Percentiles rank a stretch among this genome's conserved stretches.
phyloP scores from a whole-genome alignment of 2,113 vertebrate species.

The Pseudolaguvia tuberculata region DNA sequence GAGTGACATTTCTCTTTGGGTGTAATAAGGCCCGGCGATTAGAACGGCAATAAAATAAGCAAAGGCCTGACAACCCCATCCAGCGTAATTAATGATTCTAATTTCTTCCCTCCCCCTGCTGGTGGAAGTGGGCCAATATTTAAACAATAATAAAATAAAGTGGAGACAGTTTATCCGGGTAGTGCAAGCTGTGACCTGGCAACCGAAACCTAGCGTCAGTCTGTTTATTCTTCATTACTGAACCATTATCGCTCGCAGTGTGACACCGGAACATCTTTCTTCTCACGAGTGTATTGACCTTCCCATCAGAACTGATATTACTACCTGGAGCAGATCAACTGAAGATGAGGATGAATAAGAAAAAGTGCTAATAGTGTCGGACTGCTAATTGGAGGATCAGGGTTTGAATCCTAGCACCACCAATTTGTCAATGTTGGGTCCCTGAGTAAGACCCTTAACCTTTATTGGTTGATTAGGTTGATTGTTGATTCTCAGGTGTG shows the following conservation, averaged over 20 bases:
- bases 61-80: constrained; percentile 69
- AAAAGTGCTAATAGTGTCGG: too few species aligned
- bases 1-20: constrained; percentile 60
- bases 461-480: too few species aligned
- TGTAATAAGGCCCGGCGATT: constrained; percentile 64
- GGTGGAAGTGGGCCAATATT: constrained; percentile 61
- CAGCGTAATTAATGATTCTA: constrained; percentile 80
- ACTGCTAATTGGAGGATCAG: too few species aligned
- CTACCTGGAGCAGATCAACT: neutral
- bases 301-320: neutral
- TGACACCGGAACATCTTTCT: constrained; percentile 21
- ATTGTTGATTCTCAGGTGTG: too few species aligned
- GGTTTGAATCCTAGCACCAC: too few species aligned
- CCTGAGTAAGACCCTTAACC: too few species aligned
- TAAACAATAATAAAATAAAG: constrained; percentile 60
- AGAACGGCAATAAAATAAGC: constrained; percentile 76
- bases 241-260: constrained; percentile 16
- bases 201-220: constrained; percentile 17
- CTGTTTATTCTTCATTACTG: constrained; percentile 35
- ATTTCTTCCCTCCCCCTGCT: constrained; percentile 70
- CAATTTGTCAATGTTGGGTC: too few species aligned
- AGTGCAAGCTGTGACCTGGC: constrained; percentile 48
- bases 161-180: constrained; percentile 50
- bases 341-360: neutral
- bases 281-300: constrained; percentile 24